Conservation (phyloP, 64 coral and sea anemone species). For the Pachyseris speciosa region DNA sequence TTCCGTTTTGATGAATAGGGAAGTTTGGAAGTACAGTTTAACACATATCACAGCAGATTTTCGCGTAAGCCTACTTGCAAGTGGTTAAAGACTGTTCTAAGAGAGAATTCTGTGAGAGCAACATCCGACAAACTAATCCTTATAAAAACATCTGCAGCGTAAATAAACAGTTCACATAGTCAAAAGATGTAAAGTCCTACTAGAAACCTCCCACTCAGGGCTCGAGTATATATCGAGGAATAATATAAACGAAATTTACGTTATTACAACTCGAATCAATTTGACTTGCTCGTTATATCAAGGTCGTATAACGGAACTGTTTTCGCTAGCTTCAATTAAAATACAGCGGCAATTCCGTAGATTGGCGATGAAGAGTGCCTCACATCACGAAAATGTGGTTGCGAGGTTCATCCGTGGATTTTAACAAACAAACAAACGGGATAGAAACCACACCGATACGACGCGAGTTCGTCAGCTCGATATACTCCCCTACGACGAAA, state of each 20-base stretch:
- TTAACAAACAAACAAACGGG: background rate
- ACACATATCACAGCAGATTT: background rate
- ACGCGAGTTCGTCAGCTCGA: background rate
- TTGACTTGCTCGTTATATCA: background rate
- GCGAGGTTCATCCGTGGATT: background rate
- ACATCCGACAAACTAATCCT: background rate
- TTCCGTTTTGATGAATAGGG: background rate
- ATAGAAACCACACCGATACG: background rate
- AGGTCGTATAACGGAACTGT: background rate
- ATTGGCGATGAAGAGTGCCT: background rate
- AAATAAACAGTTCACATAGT: background rate
- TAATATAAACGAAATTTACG: background rate
- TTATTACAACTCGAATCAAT: background rate
- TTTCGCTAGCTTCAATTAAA: background rate
- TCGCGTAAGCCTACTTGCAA: background rate
- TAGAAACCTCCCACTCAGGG: background rate
- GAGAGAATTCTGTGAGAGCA: background rate
- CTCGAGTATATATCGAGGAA: background rate
- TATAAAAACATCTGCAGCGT: background rate
- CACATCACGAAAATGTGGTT: background rate
- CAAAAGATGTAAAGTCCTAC: background rate
- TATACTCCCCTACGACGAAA: background rate
- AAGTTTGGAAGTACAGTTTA: background rate
- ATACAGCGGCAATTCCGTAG: background rate
- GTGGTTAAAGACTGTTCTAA: background rate